phyloP scores from a whole-genome alignment of 2,113 vertebrate species.

The Gopherus flavomarginatus region DNA sequence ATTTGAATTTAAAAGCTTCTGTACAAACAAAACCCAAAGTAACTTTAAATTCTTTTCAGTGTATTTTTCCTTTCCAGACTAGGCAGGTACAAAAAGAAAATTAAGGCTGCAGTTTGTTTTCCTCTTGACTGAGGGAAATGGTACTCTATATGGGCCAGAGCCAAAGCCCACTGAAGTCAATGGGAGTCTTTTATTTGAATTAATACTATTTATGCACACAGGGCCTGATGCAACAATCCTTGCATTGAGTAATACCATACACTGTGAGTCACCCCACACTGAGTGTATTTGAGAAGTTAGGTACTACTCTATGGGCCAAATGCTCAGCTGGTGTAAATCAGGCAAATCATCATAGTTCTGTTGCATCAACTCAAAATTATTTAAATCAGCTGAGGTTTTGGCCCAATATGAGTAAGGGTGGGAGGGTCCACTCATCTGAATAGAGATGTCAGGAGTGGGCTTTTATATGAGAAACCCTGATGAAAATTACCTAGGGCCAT shows the following conservation, averaged over 20 bases:
- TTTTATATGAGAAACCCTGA: not conserved
- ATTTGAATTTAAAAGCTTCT: constrained; percentile 42
- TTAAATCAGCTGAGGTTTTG: not conserved
- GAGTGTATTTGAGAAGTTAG: not conserved
- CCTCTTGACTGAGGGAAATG: constrained; percentile 27
- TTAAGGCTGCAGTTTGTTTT: constrained; percentile 70
- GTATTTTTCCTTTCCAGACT: not conserved
- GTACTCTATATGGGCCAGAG: not conserved
- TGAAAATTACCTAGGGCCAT: not conserved
- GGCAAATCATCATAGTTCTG: accelerated
- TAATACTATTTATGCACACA: not conserved
- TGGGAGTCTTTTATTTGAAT: not conserved
- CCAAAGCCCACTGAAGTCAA: not conserved
- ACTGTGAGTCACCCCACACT: accelerated
- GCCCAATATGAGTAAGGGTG: not conserved
- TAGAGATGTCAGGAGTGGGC: not conserved
- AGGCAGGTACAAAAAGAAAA: constrained; percentile 50
- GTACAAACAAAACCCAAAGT: constrained; percentile 39
- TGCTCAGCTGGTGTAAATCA: not conserved
- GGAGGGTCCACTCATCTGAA: not conserved
- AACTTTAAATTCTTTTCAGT: not conserved
- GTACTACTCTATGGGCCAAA: not conserved
- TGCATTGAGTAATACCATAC: not conserved
- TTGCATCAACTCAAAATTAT: not conserved
- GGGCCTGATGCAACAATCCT: not conserved